Evolutionary conservation across 2,797 vertebrate genomes (phyloP), one percentile per base, ranked within the genome.

Genomic region (Morelia viridis): DNA sequence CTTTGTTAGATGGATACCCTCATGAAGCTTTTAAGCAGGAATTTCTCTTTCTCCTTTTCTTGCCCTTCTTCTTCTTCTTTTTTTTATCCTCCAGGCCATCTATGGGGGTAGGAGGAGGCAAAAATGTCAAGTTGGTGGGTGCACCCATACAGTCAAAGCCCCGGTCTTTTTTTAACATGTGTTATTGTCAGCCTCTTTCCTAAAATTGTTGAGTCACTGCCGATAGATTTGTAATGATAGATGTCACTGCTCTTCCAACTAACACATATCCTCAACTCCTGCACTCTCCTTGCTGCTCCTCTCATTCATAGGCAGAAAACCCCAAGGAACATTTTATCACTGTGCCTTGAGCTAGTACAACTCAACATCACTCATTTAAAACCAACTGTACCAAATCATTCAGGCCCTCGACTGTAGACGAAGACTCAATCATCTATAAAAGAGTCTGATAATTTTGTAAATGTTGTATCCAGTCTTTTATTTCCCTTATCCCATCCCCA

Each of bases 321-420:
- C 58, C 41, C 64, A 57, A 65, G 61, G 83, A 92, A 35, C 4
- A 71, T 57, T 80, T 57, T 17, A 41, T 85, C 65, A 15, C 7
- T 89, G 60, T 31, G 17, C 9, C 88, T 89, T 80, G 65, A n/a
- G 41, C 13, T 88, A 22, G 0, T 6, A n/a, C 31, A 76, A 0
- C 50, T 2, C 0, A 0, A 17, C 0, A 2, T 15, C 41, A 24
- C 93, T 24, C 41, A 0, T 22, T 1, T 6, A 28, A 71, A 35
- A 57, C 0, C 28, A 15, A 4, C 5, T 11, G 56, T 60, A 9
- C 31, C 68, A 53, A 89, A 26, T 12, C 3, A 58, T 3, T 8
- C 0, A 24, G 76, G 9, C 46, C 76, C 76, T 46, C 24, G 41
- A 24, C 76, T 35, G 9, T 80, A 80, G 41, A 80, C 41, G 46